Evolutionary conservation across 2,797 vertebrate species (phyloP).

Genomic region (Clarias platycephalus): DNA sequence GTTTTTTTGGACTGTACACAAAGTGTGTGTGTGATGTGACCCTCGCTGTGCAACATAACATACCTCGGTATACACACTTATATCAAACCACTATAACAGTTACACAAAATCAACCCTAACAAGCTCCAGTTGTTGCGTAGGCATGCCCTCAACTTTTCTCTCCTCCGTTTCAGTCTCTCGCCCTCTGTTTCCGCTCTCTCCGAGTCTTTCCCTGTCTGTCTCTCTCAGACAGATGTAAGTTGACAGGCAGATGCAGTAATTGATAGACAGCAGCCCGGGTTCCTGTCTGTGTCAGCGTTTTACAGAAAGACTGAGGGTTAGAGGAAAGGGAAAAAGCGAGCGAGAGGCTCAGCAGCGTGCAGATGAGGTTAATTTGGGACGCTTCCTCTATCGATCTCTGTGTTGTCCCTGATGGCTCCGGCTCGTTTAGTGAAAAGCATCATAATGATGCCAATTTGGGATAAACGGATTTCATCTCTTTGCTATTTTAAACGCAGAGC

Average conservation of each 20-base stretch:
- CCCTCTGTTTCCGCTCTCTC: background rate
- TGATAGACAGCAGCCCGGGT: slow-evolving; percentile 26
- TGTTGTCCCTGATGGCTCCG: slow-evolving; percentile 6
- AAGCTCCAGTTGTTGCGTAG: background rate
- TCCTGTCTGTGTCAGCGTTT: background rate
- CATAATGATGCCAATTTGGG: slow-evolving; percentile 27
- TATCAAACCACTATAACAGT: background rate
- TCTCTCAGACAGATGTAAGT: slow-evolving; percentile 33
- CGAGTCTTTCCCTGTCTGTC: background rate
- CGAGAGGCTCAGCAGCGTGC: background rate
- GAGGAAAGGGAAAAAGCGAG: background rate
- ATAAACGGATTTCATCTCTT: background rate
- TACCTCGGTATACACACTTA: background rate
- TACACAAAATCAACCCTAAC: background rate
- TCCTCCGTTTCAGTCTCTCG: background rate
- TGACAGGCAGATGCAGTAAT: slow-evolving; percentile 34
- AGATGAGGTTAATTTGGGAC: slow-evolving; percentile 41
- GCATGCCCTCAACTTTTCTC: background rate
- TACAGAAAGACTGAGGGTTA: background rate
- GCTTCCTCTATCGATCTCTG: slow-evolving; percentile 44
- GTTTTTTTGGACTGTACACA: too few relatives aligned
- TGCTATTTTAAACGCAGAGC: slow-evolving; percentile 1
- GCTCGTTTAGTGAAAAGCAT: slow-evolving; percentile 28
- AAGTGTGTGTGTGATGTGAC: too few relatives aligned
- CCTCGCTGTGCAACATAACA: too few relatives aligned